These are phyloP conservation scores for Tupiocoris notatus DNA, from an alignment of 2,888 invertebrate species.

Conservation along the genomic window DNA sequence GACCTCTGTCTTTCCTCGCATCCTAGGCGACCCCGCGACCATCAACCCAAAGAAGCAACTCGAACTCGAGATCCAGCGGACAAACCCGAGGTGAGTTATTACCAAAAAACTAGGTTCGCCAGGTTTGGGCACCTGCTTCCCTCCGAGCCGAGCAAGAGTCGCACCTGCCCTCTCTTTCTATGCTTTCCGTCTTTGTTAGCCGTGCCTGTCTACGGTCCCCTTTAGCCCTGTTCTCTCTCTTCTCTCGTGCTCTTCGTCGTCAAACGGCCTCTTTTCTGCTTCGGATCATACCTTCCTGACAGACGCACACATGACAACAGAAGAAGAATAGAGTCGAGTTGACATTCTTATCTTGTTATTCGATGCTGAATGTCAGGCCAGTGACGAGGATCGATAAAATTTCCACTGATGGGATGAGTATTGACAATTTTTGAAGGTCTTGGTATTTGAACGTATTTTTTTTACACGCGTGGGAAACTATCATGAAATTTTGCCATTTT, in stretches of 20 bases:
- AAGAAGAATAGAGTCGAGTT: neutral
- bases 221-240: neutral
- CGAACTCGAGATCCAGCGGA: constrained; percentile 2
- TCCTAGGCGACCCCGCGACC: constrained; percentile 21
- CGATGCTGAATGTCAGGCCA: neutral
- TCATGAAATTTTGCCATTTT: too few species aligned
- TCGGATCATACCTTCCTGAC: neutral
- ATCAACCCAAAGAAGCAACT: constrained; percentile 19
- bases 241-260: constrained; percentile 4
- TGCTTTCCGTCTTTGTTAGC: neutral
- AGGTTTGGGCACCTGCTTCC: constrained; percentile 37
- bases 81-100: constrained; percentile 35
- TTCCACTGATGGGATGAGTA: too few species aligned
- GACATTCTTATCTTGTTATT: neutral
- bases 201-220: neutral
- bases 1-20: neutral
- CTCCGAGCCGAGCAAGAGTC: neutral
- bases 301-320: neutral
- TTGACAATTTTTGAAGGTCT: too few species aligned
- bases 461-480: too few species aligned
- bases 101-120: constrained; percentile 40
- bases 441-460: too few species aligned
- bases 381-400: neutral
- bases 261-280: neutral
- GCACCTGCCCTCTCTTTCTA: neutral